Percentiles rank a stretch among this genome's conserved stretches.
Conservation (phyloP, 2,113 vertebrate genomes). For the Camelus bactrianus region DNA sequence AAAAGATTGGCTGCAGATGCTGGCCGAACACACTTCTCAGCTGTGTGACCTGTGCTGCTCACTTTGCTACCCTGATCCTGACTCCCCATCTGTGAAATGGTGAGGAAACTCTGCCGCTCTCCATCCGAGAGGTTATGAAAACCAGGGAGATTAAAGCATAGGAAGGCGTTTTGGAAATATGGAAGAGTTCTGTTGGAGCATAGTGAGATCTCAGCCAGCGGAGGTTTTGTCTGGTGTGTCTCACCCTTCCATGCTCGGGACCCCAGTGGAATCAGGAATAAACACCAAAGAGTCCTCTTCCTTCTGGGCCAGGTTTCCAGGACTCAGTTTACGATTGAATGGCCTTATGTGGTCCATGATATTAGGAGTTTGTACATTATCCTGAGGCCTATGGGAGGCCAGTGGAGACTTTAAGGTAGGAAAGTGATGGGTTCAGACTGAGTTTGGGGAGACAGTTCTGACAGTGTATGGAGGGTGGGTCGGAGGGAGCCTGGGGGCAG, state of each 20-base stretch:
- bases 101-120: neutral
- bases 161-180: neutral
- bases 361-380: neutral
- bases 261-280: neutral
- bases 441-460: neutral
- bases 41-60: neutral
- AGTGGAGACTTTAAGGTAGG: neutral
- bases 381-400: neutral
- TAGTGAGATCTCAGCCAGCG: neutral
- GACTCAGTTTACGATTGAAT: neutral
- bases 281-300: neutral
- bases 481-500: neutral
- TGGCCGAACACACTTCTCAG: neutral
- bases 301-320: neutral
- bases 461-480: neutral
- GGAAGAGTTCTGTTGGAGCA: neutral
- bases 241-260: neutral
- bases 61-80: neutral
- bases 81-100: neutral
- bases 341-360: too few relatives aligned
- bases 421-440: neutral
- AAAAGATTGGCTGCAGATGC: neutral
- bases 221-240: neutral
- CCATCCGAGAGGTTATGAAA: neutral
- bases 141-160: neutral